Evolutionary conservation across 2,797 vertebrate species (phyloP).

Genomic region (Darevskia mixta): DNA sequence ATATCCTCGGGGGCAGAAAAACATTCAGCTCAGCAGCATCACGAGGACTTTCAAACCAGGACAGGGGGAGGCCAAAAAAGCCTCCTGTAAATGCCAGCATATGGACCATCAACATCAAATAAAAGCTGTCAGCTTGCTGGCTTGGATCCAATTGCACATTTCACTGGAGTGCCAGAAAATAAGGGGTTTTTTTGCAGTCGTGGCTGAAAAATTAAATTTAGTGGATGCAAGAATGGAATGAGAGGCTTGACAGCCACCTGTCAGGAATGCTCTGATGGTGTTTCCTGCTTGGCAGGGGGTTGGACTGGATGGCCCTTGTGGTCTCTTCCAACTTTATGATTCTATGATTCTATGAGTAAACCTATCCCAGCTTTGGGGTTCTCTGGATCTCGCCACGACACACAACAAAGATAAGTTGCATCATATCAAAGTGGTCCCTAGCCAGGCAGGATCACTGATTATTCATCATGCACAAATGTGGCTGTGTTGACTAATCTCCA

Average conservation of each 20-base stretch:
- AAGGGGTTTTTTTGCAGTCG: constrained; percentile 17
- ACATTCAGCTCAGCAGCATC: constrained; percentile 35
- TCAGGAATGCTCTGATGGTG: too few relatives aligned
- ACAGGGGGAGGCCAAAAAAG: constrained; percentile 4
- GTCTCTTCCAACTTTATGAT: too few relatives aligned
- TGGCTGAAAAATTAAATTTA: constrained; percentile 31
- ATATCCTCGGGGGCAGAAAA: neutral
- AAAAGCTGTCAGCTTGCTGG: constrained; percentile 38
- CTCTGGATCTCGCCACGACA: neutral
- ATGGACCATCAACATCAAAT: constrained; percentile 35
- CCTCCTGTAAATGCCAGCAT: constrained; percentile 25
- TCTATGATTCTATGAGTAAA: too few relatives aligned
- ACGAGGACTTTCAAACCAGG: neutral
- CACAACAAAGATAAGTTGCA: constrained; percentile 39
- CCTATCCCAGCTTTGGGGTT: neutral
- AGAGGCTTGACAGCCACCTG: too few relatives aligned
- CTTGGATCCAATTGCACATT: constrained; percentile 48
- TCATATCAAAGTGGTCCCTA: neutral
- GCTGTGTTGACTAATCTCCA: neutral
- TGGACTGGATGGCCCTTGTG: too few relatives aligned
- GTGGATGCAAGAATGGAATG: neutral
- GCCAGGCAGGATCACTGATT: constrained; percentile 8
- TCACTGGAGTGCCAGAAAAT: constrained; percentile 54
- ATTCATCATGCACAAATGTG: neutral
- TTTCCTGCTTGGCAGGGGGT: too few relatives aligned